Base-by-base conservation (phyloP, 1,140 invertebrate species). In the Leptinotarsa defecta region DNA sequence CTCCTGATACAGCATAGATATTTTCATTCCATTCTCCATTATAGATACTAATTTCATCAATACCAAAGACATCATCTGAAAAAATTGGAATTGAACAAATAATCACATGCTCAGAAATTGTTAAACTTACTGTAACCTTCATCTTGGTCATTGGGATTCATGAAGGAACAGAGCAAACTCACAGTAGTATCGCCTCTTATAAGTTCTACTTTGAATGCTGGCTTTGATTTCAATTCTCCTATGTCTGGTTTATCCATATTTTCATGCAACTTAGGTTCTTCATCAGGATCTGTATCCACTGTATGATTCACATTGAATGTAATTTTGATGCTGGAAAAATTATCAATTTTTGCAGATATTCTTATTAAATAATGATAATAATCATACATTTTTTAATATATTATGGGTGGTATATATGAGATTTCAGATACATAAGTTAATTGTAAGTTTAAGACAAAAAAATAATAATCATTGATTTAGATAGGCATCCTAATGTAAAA, bases 301-400 rank as follows among this genome's bases (percentile, higher is more conserved):
- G 95, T 94, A 84, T 97, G 94, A 83, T 97, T 97, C 1, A 98
- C 92, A 85, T 96, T 97, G 79, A 96, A 93, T 70, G 87, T 92
- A 67, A 96, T 89, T 68, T 87, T 89, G 77, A 97, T 91, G 79
- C 91, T 95, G 80, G 79, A 86, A 82, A 17, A 43, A 43, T 11
- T 43, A 43, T 3, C 34, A 43, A 11, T 3, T 3, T 43, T 43
- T 3, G 34, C 2, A 43, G 8, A 43, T 43, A 34, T 43, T 43
- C 34, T 11, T 43, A 43, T 43, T 43, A 11, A 43, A 43, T 43
- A 11, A 43, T 43, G 34, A 43, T 43, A 43, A 43, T 3, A 6
- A 34, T 34, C 1, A 34, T 3, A 43, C 6, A 3, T 34, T 43
- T 34, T 43, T 43, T 11, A 43, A 43, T 43, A 11, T 43, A 11